These are phyloP conservation scores for Benthosema pterotum DNA, from an alignment of 2,797 vertebrate genomes.

Conservation along the genomic window DNA sequence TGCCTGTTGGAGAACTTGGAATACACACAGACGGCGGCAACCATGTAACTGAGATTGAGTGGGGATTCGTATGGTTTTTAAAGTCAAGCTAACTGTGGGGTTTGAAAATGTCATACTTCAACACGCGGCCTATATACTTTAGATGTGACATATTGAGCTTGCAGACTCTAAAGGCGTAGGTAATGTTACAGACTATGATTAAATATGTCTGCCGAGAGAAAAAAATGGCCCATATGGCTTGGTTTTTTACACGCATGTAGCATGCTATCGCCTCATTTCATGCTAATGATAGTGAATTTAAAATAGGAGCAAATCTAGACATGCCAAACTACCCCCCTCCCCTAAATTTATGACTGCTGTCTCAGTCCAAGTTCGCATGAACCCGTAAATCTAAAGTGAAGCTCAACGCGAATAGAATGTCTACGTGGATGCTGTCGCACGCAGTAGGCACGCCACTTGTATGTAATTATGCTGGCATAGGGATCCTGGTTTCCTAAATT, in stretches of 20 bases:
- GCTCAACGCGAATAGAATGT: background rate
- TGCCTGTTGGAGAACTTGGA: too few species aligned
- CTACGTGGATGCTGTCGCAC: background rate
- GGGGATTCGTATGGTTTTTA: background rate
- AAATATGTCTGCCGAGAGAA: background rate
- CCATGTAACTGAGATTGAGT: background rate
- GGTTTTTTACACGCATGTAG: background rate
- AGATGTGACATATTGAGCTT: background rate
- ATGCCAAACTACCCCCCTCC: background rate
- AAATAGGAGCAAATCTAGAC: background rate
- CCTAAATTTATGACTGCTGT: background rate
- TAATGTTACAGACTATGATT: background rate
- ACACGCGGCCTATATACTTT: background rate
- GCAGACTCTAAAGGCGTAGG: background rate
- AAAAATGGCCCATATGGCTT: background rate
- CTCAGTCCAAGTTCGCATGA: background rate
- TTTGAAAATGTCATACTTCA: background rate
- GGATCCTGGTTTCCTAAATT: background rate
- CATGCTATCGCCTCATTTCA: background rate
- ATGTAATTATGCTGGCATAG: slow-evolving; percentile 1
- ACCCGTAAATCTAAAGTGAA: background rate
- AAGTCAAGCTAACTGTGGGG: background rate
- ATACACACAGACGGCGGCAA: too few species aligned
- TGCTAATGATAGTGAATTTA: background rate
- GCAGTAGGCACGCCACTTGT: background rate